Evolutionary conservation across 2,113 vertebrate species (phyloP).

Genomic region (Fregata magnificens): DNA sequence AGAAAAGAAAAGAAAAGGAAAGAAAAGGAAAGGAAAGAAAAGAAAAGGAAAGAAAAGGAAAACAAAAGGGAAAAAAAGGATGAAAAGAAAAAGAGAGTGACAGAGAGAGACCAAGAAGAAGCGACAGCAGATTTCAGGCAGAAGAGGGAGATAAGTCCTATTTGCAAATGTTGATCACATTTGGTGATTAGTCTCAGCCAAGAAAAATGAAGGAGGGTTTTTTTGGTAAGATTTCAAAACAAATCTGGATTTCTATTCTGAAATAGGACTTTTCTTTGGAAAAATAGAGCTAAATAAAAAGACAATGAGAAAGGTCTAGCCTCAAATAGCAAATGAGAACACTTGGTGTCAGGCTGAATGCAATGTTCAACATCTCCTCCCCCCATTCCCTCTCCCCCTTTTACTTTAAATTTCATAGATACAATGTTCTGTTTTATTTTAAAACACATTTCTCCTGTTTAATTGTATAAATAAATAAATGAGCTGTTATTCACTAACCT

Average conservation of each 20-base stretch:
- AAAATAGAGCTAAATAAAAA: neutral
- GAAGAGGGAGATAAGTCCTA: neutral
- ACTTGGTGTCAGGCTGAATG: neutral
- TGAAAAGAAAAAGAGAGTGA: neutral
- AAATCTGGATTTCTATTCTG: neutral
- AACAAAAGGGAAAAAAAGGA: neutral
- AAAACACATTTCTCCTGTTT: neutral
- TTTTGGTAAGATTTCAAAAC: constrained; percentile 1
- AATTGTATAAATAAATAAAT: neutral
- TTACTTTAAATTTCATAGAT: neutral
- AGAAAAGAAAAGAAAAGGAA: neutral
- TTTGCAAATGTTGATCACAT: constrained; percentile 20
- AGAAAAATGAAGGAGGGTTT: neutral
- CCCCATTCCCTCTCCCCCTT: neutral
- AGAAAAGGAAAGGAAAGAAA: accelerated
- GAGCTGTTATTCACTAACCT: neutral
- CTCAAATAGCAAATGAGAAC: neutral
- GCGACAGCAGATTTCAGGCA: neutral
- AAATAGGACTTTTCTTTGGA: neutral
- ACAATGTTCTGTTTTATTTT: neutral
- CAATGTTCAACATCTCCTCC: neutral
- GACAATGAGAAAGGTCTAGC: neutral
- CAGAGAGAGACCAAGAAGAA: neutral
- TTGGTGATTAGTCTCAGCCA: constrained; percentile 14
- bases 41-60: accelerated